A percentile compares a stretch with the other conserved stretches of the same genome.
Conservation (phyloP, 2,113 vertebrate genomes). For the Phrynosoma blainvillii region DNA sequence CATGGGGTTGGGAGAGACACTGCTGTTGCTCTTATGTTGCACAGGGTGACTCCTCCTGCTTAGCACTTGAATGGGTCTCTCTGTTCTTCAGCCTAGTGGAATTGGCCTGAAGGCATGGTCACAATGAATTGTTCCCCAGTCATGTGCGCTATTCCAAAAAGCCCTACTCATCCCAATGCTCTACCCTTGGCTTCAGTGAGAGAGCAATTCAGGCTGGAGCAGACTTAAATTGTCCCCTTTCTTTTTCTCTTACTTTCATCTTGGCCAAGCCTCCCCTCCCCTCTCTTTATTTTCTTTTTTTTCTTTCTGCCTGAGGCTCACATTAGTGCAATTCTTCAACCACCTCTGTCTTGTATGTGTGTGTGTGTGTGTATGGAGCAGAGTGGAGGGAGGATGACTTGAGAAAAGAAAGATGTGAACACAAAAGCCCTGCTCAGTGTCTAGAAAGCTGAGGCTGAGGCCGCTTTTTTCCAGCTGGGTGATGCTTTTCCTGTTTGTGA, state of each 20-base stretch:
- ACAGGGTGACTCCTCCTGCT: constrained; percentile 80
- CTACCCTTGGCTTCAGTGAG: constrained; percentile 80
- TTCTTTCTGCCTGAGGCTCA: constrained; percentile 84
- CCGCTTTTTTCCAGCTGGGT: constrained; percentile 64
- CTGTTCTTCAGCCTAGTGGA: constrained; percentile 85
- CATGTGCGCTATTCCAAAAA: constrained; percentile 82
- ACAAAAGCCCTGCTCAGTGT: constrained; percentile 84
- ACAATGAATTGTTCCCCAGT: constrained; percentile 85
- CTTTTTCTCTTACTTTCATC: constrained; percentile 97
- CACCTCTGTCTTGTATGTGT: constrained; percentile 71
- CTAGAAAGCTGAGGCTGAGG: constrained; percentile 72
- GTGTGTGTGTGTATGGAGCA: constrained; percentile 52
- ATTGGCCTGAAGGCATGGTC: constrained; percentile 88
- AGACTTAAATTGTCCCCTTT: constrained; percentile 96
- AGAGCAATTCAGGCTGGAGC: constrained; percentile 85
- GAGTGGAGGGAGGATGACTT: constrained; percentile 20
- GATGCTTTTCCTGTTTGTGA: constrained; percentile 81
- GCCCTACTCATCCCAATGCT: constrained; percentile 81
- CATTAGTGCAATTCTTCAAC: constrained; percentile 85
- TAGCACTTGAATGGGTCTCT: constrained; percentile 87
- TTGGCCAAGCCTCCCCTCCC: constrained; percentile 83
- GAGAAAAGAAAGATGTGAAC: constrained; percentile 67
- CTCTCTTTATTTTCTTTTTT: constrained; percentile 71
- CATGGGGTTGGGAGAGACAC: constrained; percentile 16
- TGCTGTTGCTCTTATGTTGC: constrained; percentile 63